These are phyloP conservation scores for Chloroceryle inda DNA, from an alignment of 2,797 vertebrate genomes.

Conservation along the genomic window DNA sequence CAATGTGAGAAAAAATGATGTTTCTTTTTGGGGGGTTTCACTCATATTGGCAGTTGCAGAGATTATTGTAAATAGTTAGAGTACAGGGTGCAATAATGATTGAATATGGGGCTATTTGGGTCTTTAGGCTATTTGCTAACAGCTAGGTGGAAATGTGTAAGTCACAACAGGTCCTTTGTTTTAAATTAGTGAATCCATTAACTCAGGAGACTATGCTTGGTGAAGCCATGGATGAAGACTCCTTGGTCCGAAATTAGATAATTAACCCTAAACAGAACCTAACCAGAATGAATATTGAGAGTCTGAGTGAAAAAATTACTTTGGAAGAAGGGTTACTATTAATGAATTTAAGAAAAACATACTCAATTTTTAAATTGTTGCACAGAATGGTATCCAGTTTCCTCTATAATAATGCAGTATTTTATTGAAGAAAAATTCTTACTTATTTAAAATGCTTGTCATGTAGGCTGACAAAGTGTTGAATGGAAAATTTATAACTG, in stretches of 20 bases:
- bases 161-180: too few relatives aligned
- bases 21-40: not conserved
- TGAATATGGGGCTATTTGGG: not conserved
- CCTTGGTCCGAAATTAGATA: too few relatives aligned
- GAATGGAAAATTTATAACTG: not conserved
- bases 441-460: not conserved
- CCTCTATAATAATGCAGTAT: not conserved
- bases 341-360: not conserved
- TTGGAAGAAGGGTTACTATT: not conserved
- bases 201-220: too few relatives aligned
- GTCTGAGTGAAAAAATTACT: not conserved
- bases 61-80: not conserved
- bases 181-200: too few relatives aligned
- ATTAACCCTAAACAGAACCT: too few relatives aligned
- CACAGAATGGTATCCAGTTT: not conserved
- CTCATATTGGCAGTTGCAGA: not conserved
- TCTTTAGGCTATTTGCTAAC: too few relatives aligned
- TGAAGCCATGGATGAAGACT: too few relatives aligned
- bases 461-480: not conserved
- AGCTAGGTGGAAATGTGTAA: too few relatives aligned
- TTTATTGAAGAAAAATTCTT: not conserved
- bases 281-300: not conserved
- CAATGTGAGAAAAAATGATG: not conserved
- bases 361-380: not conserved
- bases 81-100: not conserved